A percentile compares a stretch with the other conserved stretches of the same genome.
phyloP scores from a whole-genome alignment of 1,140 invertebrate genomes.

The Drosophila sechellia region DNA sequence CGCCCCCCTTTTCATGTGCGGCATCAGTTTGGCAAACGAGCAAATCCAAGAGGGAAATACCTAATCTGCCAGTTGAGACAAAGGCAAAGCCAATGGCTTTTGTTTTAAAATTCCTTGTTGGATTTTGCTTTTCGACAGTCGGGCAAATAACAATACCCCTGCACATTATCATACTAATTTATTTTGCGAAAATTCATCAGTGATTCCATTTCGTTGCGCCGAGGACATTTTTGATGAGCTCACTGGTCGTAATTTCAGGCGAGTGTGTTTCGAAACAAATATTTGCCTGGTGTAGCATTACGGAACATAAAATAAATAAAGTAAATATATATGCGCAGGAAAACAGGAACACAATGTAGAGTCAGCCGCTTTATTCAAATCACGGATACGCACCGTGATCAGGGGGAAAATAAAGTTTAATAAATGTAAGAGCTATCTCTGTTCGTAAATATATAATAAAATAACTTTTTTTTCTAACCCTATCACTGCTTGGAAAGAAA shows the following conservation, averaged over 20 bases:
- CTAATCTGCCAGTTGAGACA: conserved; percentile 45
- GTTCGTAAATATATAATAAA: neutral
- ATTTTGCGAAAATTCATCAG: conserved; percentile 66
- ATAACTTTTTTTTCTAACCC: too few relatives aligned
- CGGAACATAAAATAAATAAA: conserved; percentile 55
- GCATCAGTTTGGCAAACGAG: conserved; percentile 9
- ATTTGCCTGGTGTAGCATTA: conserved; percentile 68
- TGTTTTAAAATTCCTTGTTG: conserved; percentile 20
- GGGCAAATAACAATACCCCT: conserved; percentile 25
- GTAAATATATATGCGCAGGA: conserved; percentile 7
- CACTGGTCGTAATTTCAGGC: conserved; percentile 61
- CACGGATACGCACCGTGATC: conserved; percentile 46
- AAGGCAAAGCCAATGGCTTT: conserved; percentile 32
- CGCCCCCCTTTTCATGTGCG: conserved; percentile 4
- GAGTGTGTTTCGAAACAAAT: conserved; percentile 57
- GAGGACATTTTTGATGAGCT: conserved; percentile 72
- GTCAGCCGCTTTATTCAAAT: conserved; percentile 52
- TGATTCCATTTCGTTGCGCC: conserved; percentile 59
- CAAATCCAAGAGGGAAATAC: conserved; percentile 43
- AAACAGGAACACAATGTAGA: conserved; percentile 6
- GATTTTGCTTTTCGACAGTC: conserved; percentile 13
- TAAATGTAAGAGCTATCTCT: neutral
- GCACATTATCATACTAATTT: conserved; percentile 69
- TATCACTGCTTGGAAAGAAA: too few relatives aligned
- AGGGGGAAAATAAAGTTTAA: neutral